These are phyloP conservation scores for Ophion ventricosus DNA, from an alignment of 2,888 invertebrate genomes.

Conservation along the genomic window DNA sequence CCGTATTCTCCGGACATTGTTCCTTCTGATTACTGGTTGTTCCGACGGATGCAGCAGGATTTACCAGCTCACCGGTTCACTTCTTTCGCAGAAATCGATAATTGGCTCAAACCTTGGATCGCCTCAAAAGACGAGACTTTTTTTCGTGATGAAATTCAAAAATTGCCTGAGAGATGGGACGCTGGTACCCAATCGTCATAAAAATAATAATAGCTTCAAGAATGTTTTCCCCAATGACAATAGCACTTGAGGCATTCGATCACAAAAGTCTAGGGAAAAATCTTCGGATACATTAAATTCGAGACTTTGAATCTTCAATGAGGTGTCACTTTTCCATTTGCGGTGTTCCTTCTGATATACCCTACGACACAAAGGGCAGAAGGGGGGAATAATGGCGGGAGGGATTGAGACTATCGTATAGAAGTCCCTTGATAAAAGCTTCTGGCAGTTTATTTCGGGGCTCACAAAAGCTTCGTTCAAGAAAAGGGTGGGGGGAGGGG, in stretches of 20 bases:
- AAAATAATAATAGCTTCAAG: background rate
- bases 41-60: too few relatives aligned
- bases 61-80: too few relatives aligned
- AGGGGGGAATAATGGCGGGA: conserved; percentile 18
- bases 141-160: too few relatives aligned
- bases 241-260: background rate
- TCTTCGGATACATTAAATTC: background rate
- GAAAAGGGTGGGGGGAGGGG: conserved; percentile 27
- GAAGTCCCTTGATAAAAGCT: conserved; percentile 74
- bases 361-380: background rate
- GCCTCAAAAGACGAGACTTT: too few relatives aligned
- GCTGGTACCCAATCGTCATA: too few relatives aligned
- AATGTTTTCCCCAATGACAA: too few relatives aligned
- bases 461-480: conserved; percentile 66
- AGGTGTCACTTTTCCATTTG: conserved; percentile 34
- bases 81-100: too few relatives aligned
- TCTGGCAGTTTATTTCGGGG: conserved; percentile 62
- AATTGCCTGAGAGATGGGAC: too few relatives aligned
- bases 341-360: background rate
- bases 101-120: too few relatives aligned
- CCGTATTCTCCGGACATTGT: too few relatives aligned
- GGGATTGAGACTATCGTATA: conserved; percentile 65
- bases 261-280: background rate
- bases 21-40: too few relatives aligned
- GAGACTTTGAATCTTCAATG: background rate